Conservation (phyloP, 2,888 invertebrate genomes). For the Cheilosia soror region DNA sequence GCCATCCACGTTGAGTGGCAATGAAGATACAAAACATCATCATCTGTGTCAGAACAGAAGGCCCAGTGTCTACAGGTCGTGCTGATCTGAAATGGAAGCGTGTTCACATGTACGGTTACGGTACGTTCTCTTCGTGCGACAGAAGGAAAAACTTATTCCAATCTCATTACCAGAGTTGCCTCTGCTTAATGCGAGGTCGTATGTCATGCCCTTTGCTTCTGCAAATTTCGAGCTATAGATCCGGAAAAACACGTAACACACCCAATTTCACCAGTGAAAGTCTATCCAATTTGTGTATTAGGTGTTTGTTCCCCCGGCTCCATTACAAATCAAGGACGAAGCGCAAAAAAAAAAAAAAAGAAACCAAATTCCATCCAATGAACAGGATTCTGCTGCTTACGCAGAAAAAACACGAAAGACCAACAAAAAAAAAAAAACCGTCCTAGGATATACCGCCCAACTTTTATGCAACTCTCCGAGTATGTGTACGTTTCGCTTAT, state of each 20-base stretch:
- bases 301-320: conserved; percentile 35
- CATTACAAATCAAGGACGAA: conserved; percentile 57
- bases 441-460: conserved; percentile 5
- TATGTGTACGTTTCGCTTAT: conserved; percentile 39
- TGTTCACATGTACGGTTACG: conserved; percentile 39
- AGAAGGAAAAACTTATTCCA: conserved; percentile 45
- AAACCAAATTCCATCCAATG: conserved; percentile 16
- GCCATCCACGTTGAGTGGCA: conserved; percentile 23
- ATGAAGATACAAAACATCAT: conserved; percentile 16
- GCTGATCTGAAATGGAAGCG: conserved; percentile 7
- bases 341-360: conserved; percentile 12
- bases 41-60: conserved; percentile 24
- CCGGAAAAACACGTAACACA: conserved; percentile 49
- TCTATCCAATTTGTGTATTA: conserved; percentile 58
- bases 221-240: conserved; percentile 40
- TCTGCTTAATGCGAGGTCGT: conserved; percentile 19
- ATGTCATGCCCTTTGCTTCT: conserved; percentile 16
- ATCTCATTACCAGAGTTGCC: conserved; percentile 61
- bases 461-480: conserved; percentile 39
- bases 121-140: conserved; percentile 24
- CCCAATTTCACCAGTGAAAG: conserved; percentile 22
- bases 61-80: not conserved
- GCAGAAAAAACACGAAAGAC: conserved; percentile 36
- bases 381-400: conserved; percentile 54
- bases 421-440: conserved; percentile 8